Evolutionary conservation across 2,797 vertebrate genomes (phyloP), one percentile per base, ranked within the genome.

Genomic region (Kryptolebias ocellatus): DNA sequence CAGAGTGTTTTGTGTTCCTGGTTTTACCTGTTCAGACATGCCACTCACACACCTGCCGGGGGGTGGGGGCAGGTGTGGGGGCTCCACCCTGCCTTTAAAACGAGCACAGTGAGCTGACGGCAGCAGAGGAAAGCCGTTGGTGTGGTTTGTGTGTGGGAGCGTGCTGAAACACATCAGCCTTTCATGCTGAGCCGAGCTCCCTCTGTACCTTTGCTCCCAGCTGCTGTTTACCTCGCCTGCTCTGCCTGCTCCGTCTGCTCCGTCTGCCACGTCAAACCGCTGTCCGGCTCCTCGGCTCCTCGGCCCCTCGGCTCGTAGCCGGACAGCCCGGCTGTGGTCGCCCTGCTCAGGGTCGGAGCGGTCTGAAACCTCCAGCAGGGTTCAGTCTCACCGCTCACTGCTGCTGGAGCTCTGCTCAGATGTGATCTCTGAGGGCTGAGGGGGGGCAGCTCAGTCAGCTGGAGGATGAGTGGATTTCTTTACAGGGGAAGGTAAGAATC

Each of bases 401-500:
- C 24, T 27, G 24, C 20, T 24, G 20, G 20, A 24, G 20, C 20
- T 10, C 27, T 4, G 15, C 51, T 28, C 53, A 31, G 5, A 39
- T 10, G 18, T 29, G 28, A 1, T 31, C n/a, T 60, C 55, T 39
- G 62, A 63, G 69, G 67, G 66, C 28, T 72, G 74, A 64, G 6
- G 27, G 61, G 44, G 16, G 14, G 7, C 34, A 37, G 5, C 34
- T 10, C 9, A 4, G 62, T 49, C 56, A 28, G 65, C 49, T 66
- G 49, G 59, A 61, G 65, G 24, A 93, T 93, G 93, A 94, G 92
- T 77, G 92, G 85, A 73, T 94, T 88, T 85, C 85, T 93, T 24
- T 92, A 93, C 45, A 85, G 92, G 62, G 92, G 92, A 83, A 89
- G 93, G 93, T 94, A 91, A 93, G 92, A 2, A 46, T 53, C 27